These are phyloP conservation scores for Corythornis madagascariensis DNA, from an alignment of 2,113 vertebrate genomes.

Conservation along the genomic window DNA sequence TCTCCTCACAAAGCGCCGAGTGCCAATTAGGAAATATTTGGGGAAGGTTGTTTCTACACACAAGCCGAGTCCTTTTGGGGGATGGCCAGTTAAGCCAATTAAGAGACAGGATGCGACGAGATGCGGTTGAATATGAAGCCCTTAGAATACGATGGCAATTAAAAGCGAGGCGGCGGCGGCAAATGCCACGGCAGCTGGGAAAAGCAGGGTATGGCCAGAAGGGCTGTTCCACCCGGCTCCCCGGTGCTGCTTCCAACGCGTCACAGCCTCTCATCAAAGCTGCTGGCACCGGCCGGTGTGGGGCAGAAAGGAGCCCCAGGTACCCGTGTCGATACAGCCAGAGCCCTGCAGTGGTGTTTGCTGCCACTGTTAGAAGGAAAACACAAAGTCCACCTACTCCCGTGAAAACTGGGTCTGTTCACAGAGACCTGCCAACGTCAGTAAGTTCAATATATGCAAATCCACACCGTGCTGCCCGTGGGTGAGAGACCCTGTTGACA, in stretches of 20 bases:
- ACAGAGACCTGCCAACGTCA: not conserved
- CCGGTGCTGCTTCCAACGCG: accelerated
- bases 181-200: not conserved
- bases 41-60: not conserved
- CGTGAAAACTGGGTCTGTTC: not conserved
- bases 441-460: conserved; percentile 2
- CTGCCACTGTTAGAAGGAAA: conserved; percentile 6
- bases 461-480: not conserved
- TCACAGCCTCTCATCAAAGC: not conserved
- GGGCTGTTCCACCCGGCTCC: not conserved
- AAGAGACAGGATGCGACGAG: conserved; percentile 19
- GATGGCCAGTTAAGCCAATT: conserved; percentile 26
- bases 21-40: conserved; percentile 1
- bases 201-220: not conserved
- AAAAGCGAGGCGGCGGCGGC: not conserved
- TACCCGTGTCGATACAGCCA: not conserved
- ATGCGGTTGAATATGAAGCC: conserved; percentile 17
- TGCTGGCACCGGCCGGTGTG: not conserved
- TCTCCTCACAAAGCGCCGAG: not conserved
- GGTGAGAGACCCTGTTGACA: not conserved
- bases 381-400: conserved; percentile 33
- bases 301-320: not conserved
- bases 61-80: not conserved
- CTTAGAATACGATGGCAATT: not conserved
- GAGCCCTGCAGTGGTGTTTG: not conserved